A percentile compares a stretch with the other conserved stretches of the same genome.
These are phyloP conservation scores for Pseudopodoces humilis DNA, from an alignment of 2,113 vertebrate species.

Conservation along the genomic window DNA sequence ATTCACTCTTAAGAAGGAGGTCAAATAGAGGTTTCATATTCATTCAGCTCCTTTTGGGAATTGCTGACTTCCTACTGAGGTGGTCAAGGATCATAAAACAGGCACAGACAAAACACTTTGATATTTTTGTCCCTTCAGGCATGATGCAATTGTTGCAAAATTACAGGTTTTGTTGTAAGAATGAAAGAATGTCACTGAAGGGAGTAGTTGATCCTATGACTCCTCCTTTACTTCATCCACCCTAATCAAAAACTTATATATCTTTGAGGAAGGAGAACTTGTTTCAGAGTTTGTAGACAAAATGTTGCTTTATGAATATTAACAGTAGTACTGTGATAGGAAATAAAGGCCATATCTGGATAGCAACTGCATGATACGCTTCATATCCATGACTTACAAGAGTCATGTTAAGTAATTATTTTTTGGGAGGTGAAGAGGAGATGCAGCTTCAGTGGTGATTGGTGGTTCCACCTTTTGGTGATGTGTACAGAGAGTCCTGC, in stretches of 20 bases:
- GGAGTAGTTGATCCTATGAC: not conserved
- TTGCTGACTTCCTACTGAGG: not conserved
- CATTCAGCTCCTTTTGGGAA: not conserved
- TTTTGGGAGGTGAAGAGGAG: not conserved
- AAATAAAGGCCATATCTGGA: not conserved
- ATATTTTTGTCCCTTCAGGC: not conserved
- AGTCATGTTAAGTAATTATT: not conserved
- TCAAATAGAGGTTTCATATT: not conserved
- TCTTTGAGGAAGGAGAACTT: not conserved
- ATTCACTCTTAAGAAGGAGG: not conserved
- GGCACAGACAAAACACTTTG: not conserved
- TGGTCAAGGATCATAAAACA: not conserved
- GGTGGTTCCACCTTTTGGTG: not conserved
- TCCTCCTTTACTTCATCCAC: not conserved
- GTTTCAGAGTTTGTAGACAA: not conserved
- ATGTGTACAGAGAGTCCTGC: not conserved
- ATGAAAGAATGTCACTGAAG: not conserved
- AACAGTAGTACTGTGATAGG: not conserved
- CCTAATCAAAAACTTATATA: not conserved
- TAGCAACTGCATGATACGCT: not conserved
- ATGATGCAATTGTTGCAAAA: not conserved
- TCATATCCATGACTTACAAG: not conserved
- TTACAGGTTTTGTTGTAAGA: not conserved
- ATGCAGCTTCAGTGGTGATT: accelerated
- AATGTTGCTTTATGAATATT: not conserved